Evolutionary conservation across 35 echinoderm and acorn worm species (phyloP).

Genomic region (Eucidaris tribuloides): DNA sequence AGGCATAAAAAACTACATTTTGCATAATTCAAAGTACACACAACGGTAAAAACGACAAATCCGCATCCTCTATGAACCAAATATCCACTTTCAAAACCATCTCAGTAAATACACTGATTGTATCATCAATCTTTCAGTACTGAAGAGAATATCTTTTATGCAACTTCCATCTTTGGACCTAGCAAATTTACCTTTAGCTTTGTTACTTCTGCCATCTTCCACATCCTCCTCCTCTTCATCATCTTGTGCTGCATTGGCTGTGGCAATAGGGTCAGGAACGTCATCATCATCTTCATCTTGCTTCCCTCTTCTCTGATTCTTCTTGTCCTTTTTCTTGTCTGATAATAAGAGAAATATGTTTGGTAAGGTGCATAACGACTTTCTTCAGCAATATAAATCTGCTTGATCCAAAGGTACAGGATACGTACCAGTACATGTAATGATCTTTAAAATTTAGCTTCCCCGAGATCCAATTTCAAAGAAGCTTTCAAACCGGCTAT

Average conservation of each 20-base stretch:
- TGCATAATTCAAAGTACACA: too few relatives aligned
- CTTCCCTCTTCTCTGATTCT: slow-evolving; percentile 1
- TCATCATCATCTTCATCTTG: slow-evolving; percentile 55
- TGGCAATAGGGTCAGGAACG: slow-evolving; percentile 21
- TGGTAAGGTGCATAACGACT: not conserved
- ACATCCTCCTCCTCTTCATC: slow-evolving; percentile 16
- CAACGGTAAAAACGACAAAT: too few relatives aligned
- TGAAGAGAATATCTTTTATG: not conserved
- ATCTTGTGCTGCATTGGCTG: slow-evolving; percentile 2
- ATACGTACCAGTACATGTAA: too few relatives aligned
- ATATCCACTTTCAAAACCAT: not conserved
- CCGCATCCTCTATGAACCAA: not conserved
- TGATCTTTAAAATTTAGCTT: too few relatives aligned
- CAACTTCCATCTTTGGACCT: too few relatives aligned
- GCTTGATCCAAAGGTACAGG: too few relatives aligned
- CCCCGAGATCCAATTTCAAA: too few relatives aligned
- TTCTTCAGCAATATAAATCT: too few relatives aligned
- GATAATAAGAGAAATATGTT: not conserved
- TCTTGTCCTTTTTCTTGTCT: slow-evolving; percentile 66
- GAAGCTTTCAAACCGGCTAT: too few relatives aligned
- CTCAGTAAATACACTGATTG: too few relatives aligned
- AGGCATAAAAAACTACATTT: too few relatives aligned
- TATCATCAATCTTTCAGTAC: not conserved
- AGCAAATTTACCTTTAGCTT: slow-evolving; percentile 41
- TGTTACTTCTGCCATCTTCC: not conserved